Evolutionary conservation across 2,888 invertebrate species (phyloP), one percentile per base, ranked within the genome.

Genomic region (Limenitis camilla): DNA sequence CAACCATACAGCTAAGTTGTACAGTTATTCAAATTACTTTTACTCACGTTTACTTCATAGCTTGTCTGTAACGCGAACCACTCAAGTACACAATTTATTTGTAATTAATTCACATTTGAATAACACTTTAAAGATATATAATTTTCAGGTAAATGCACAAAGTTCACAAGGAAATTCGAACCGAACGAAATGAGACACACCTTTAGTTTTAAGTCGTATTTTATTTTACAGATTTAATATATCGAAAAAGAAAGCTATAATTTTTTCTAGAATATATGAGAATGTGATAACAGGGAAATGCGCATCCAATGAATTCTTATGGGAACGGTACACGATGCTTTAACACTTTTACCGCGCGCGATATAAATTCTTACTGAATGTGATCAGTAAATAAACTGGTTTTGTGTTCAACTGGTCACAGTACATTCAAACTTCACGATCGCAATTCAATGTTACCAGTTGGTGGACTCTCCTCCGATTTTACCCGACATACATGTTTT

Each of bases 341-440:
- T 65, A 48, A 55, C 59, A 60, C 55, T 55, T 61, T 55, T 53
- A 55, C 66, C 68, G 65, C 71, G 69, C 69, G 67, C 70, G 60
- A 52, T 52, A 45, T 48, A 61, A 53, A 53, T 55, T 58, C 53
- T 45, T 52, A 64, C 63, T 63, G 65, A 62, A 65, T 66, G 72
- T 73, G 70, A 65, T 81, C 83, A 72, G 83, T 83, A 83, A 80
- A 78, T 79, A 83, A 83, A 84, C 84, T 81, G 83, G 84, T 84
- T 85, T 81, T 53, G 39, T 40, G 49, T 48, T 54, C 44, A 54
- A 43, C 42, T 40, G 30, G 44, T 49, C 38, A 29, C 38, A 28
- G 9, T 32, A 19, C 19, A 19, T 19, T 19, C 19, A 19, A 19
- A 19, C 19, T 19, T 19, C 19, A 19, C 19, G 19, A 19, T 19